Evolutionary conservation across 2,888 invertebrate species (phyloP).

Genomic region (Cynaeus angustus): DNA sequence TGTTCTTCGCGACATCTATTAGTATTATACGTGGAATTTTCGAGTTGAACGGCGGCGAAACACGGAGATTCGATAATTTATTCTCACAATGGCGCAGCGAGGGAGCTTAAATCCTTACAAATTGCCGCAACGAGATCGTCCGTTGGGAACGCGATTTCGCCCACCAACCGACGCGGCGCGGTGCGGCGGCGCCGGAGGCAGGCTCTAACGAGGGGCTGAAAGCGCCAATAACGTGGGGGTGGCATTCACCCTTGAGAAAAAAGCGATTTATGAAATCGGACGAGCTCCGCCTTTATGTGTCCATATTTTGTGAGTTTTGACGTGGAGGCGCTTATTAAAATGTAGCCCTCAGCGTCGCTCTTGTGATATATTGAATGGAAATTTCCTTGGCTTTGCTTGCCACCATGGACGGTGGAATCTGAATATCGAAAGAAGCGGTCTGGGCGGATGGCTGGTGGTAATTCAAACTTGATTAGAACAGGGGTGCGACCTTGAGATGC

Average conservation of each 20-base stretch:
- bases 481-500: constrained; percentile 66
- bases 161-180: no score
- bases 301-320: constrained; percentile 62
- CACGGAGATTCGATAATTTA: constrained; percentile 52
- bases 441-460: constrained; percentile 26
- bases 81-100: constrained; percentile 43
- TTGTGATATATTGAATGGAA: constrained; percentile 39
- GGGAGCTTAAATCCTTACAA: constrained; percentile 53
- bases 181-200: constrained; percentile 62
- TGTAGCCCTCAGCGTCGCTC: constrained; percentile 51
- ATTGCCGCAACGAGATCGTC: constrained; percentile 50
- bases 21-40: constrained; percentile 60
- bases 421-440: constrained; percentile 14
- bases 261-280: constrained; percentile 33
- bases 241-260: constrained; percentile 49
- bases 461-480: constrained; percentile 56
- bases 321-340: constrained; percentile 50
- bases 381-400: constrained; percentile 5
- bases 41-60: constrained; percentile 52
- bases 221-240: constrained; percentile 58
- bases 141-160: constrained; percentile 11
- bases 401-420: constrained; percentile 28
- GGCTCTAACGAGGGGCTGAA: constrained; percentile 68
- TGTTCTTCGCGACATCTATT: constrained; percentile 61
- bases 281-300: constrained; percentile 62